phyloP scores from a whole-genome alignment of 2,888 invertebrate species.

The Spodoptera littoralis region DNA sequence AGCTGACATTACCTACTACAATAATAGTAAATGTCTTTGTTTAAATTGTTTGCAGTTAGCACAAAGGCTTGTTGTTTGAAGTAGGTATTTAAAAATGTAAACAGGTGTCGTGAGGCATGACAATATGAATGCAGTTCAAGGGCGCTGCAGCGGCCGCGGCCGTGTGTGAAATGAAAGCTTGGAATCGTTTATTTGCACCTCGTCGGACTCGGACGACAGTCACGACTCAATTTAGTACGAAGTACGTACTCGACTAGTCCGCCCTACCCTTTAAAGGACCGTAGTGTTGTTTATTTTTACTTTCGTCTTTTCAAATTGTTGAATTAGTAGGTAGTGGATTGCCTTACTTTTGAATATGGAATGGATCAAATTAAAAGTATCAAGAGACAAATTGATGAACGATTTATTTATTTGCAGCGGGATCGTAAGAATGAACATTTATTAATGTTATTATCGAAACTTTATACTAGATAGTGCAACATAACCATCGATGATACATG shows the following conservation, averaged over 20 bases:
- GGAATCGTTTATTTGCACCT: conserved; percentile 43
- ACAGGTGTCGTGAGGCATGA: conserved; percentile 35
- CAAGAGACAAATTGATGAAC: too few species aligned
- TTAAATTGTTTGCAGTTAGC: conserved; percentile 9
- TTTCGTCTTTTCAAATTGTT: neutral
- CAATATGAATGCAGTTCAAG: conserved; percentile 55
- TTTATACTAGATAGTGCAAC: too few species aligned
- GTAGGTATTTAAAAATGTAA: conserved; percentile 29
- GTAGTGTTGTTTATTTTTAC: neutral
- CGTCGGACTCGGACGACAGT: conserved; percentile 25
- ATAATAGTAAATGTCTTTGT: conserved; percentile 14
- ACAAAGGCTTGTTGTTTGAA: conserved; percentile 27
- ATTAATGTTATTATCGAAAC: too few species aligned
- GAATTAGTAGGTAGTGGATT: too few species aligned
- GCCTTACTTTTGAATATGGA: too few species aligned
- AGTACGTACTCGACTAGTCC: conserved; percentile 7
- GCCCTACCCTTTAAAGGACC: neutral
- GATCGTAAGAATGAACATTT: too few species aligned
- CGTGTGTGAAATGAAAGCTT: conserved; percentile 47
- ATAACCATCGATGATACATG: too few species aligned
- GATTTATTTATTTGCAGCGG: too few species aligned
- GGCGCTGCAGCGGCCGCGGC: conserved; percentile 35
- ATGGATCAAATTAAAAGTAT: too few species aligned
- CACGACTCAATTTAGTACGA: conserved; percentile 36
- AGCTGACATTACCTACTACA: neutral